A percentile compares a stretch with the other conserved stretches of the same genome.
These are phyloP conservation scores for Drosophila aldrichi DNA, from an alignment of 2,888 invertebrate genomes.

Conservation along the genomic window DNA sequence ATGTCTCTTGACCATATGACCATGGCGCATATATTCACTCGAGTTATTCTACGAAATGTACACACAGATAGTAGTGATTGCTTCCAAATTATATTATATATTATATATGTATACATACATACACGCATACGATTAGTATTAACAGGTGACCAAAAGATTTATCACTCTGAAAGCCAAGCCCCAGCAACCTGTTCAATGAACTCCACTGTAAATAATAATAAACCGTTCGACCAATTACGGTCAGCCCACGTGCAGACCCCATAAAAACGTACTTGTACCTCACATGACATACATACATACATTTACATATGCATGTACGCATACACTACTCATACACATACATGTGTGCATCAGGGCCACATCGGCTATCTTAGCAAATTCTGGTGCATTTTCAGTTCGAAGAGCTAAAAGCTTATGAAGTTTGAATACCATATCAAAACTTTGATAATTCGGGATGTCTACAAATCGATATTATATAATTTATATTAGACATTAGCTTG, in stretches of 20 bases:
- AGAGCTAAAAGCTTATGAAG: not conserved
- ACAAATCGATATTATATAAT: not conserved
- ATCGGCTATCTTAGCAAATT: constrained; percentile 46
- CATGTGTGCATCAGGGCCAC: constrained; percentile 7
- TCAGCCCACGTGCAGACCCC: constrained; percentile 55
- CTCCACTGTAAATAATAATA: constrained; percentile 15
- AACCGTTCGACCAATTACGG: constrained; percentile 51
- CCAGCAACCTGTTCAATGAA: constrained; percentile 65
- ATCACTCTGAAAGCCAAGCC: constrained; percentile 26
- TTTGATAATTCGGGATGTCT: not conserved
- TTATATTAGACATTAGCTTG: no score
- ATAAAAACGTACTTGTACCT: constrained; percentile 54
- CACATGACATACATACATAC: not conserved
- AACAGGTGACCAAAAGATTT: constrained; percentile 21
- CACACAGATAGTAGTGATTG: not conserved
- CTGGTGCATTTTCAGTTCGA: not conserved
- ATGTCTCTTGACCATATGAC: no score
- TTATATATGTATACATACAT: no score
- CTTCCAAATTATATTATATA: not conserved
- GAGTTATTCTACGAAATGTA: no score
- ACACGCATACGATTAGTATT: not conserved
- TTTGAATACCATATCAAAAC: not conserved
- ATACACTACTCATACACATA: constrained; percentile 10
- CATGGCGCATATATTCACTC: no score
- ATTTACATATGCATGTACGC: constrained; percentile 3